Evolutionary conservation across 2,113 vertebrate species (phyloP).

Genomic region (Phylloscopus trochiloides): DNA sequence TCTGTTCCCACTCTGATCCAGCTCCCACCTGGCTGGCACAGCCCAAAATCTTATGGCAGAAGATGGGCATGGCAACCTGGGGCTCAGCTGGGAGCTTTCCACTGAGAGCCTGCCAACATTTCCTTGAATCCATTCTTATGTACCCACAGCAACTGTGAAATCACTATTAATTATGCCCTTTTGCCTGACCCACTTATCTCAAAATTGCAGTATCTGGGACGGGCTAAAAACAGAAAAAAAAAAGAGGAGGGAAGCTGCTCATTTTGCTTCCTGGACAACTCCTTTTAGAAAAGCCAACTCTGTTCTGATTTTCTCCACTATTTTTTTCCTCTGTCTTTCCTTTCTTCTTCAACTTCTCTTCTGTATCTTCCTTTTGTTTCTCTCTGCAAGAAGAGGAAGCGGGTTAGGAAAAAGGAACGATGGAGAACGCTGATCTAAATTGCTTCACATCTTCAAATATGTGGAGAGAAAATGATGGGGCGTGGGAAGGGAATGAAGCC

Average conservation of each 20-base stretch:
- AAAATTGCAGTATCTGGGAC: not conserved
- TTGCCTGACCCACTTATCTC: not conserved
- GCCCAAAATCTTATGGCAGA: not conserved
- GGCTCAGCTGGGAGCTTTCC: conserved; percentile 7
- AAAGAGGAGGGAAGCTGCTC: not conserved
- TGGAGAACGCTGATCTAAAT: not conserved
- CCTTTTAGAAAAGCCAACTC: conserved; percentile 34
- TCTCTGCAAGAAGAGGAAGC: conserved; percentile 59
- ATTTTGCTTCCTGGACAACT: conserved; percentile 1
- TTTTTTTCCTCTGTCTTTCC: conserved; percentile 21
- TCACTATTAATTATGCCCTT: not conserved
- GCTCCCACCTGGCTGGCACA: not conserved
- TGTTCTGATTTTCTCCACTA: conserved; percentile 49
- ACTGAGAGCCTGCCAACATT: not conserved
- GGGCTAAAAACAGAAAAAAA: not conserved
- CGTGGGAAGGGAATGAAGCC: conserved; percentile 36
- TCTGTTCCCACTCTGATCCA: not conserved
- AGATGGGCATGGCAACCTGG: not conserved
- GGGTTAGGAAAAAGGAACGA: conserved; percentile 28
- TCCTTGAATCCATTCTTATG: not conserved
- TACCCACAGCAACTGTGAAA: not conserved
- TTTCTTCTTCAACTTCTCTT: conserved; percentile 49
- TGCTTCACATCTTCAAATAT: conserved; percentile 45
- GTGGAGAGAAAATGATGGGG: conserved; percentile 36
- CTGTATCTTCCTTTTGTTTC: conserved; percentile 54